A percentile compares a stretch with the other conserved stretches of the same genome.
Conservation (phyloP, 2,113 vertebrate genomes). For the Argyrosomus japonicus region DNA sequence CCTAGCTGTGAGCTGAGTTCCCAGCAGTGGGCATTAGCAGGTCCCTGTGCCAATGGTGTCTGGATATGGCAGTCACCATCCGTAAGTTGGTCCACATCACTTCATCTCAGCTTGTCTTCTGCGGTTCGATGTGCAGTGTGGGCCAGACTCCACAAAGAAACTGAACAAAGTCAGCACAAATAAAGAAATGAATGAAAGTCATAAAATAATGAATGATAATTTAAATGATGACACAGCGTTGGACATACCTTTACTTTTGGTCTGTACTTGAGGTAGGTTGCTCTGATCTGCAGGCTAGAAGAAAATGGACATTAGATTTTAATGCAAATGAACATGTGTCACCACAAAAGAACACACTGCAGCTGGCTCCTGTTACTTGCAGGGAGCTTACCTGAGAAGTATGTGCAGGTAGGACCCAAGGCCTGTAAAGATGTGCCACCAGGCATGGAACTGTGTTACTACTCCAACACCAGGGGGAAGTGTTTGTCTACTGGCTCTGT, state of each 20-base stretch:
- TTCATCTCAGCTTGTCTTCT: conserved; percentile 87
- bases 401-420: conserved; percentile 97
- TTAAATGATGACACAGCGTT: not conserved
- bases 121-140: conserved; percentile 89
- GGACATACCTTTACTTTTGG: conserved; percentile 93
- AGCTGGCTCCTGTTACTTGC: not conserved
- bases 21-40: conserved; percentile 50
- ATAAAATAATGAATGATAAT: not conserved
- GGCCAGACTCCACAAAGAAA: conserved; percentile 96
- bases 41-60: conserved; percentile 50
- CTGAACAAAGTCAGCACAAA: conserved; percentile 72
- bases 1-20: conserved; percentile 28
- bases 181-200: not conserved
- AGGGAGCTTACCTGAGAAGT: conserved; percentile 89
- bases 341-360: not conserved
- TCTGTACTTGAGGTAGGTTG: conserved; percentile 94
- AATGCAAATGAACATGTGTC: not conserved
- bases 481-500: conserved; percentile 87
- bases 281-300: conserved; percentile 93
- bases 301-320: not conserved
- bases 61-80: conserved; percentile 60
- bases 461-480: conserved; percentile 89
- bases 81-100: conserved; percentile 28
- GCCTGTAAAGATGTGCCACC: conserved; percentile 99
- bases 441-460: conserved; percentile 96